Conservation (phyloP, 53 echinoderm and acorn worm species). For the Arbacia lixula region DNA sequence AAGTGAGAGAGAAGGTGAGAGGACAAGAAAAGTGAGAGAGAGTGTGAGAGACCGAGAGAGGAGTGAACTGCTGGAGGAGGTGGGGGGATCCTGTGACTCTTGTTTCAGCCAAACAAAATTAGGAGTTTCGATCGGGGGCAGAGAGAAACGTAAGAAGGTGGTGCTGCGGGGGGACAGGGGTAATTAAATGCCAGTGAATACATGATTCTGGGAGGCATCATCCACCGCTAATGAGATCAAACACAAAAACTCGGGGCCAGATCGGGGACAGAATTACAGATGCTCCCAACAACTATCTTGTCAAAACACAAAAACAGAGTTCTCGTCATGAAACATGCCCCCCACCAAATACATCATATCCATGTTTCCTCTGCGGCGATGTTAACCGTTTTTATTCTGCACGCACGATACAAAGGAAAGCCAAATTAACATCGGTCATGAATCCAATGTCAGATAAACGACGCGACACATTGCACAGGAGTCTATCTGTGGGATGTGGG, state of each 20-base stretch:
- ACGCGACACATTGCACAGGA: too few species aligned
- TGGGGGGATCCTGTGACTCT: background rate
- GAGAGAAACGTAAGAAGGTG: slow-evolving; percentile 5
- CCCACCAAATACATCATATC: too few species aligned
- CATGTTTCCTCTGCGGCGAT: too few species aligned
- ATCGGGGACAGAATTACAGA: too few species aligned
- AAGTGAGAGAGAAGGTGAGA: background rate
- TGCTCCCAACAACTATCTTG: too few species aligned
- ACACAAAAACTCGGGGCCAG: slow-evolving; percentile 14
- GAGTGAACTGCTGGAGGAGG: background rate
- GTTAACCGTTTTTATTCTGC: too few species aligned
- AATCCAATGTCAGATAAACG: too few species aligned
- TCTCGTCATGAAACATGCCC: too few species aligned
- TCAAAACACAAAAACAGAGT: too few species aligned
- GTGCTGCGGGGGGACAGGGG: background rate
- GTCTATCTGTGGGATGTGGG: too few species aligned
- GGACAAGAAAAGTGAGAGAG: background rate
- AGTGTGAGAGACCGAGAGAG: background rate
- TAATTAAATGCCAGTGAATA: slow-evolving; percentile 46
- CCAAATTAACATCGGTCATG: too few species aligned
- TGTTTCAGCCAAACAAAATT: slow-evolving; percentile 36
- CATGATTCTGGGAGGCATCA: slow-evolving; percentile 8
- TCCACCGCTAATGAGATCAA: slow-evolving; percentile 17
- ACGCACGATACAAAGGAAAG: too few species aligned
- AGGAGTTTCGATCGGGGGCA: slow-evolving; percentile 12